phyloP scores from a whole-genome alignment of 2,113 vertebrate genomes.

The Tursiops truncatus region DNA sequence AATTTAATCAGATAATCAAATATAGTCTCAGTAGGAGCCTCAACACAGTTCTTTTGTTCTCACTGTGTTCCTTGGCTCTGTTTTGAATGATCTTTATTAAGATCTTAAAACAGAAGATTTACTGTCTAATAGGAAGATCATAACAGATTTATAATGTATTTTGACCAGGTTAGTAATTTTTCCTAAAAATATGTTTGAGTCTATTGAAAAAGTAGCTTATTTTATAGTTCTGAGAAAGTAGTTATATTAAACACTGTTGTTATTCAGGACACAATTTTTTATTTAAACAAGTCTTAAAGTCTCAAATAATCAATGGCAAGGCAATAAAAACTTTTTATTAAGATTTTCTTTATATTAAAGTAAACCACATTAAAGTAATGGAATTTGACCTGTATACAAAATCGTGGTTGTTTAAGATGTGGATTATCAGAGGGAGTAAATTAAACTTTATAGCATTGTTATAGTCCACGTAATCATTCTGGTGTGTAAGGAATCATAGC shows the following conservation, averaged over 20 bases:
- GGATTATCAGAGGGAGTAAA: background rate
- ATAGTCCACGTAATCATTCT: background rate
- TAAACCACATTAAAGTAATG: background rate
- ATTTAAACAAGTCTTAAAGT: background rate
- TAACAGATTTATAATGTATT: background rate
- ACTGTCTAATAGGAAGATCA: background rate
- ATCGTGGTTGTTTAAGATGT: background rate
- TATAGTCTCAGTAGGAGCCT: background rate
- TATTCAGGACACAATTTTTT: background rate
- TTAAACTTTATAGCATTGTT: background rate
- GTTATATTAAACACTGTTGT: background rate
- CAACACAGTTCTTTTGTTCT: background rate
- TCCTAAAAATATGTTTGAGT: background rate
- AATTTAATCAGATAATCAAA: background rate
- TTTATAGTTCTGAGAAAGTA: slow-evolving; percentile 18
- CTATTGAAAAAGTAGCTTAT: background rate
- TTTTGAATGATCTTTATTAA: background rate
- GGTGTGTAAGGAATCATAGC: background rate
- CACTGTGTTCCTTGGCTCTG: background rate
- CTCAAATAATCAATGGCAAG: background rate
- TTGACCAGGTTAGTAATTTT: background rate
- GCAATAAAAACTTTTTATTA: background rate
- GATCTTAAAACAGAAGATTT: background rate
- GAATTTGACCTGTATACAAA: background rate
- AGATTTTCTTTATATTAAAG: background rate